Conservation (phyloP, 2,888 invertebrate species). For the Metopia argyrocephala region DNA sequence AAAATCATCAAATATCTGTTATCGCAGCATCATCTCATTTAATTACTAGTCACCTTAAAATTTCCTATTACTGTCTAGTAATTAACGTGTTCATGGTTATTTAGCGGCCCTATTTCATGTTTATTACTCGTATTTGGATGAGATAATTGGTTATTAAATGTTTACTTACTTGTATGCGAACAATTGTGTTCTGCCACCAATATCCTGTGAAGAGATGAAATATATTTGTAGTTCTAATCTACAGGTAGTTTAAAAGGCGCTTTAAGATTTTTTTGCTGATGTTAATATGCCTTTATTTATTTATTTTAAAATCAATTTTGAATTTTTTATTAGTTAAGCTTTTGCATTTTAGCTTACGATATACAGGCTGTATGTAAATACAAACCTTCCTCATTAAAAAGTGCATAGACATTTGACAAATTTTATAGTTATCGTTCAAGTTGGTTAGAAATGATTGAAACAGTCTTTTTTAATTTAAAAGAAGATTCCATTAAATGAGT, state of each 20-base stretch:
- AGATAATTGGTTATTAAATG: not conserved
- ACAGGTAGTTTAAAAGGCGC: not conserved
- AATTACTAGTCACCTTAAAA: not conserved
- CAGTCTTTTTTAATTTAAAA: no score
- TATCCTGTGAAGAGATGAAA: conserved; percentile 29
- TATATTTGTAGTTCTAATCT: not conserved
- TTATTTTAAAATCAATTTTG: no score
- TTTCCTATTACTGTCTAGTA: not conserved
- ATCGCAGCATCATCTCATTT: no score
- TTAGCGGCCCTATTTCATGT: conserved; percentile 30
- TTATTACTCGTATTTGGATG: conserved; percentile 11
- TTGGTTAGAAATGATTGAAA: no score
- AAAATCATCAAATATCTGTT: not conserved
- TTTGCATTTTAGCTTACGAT: no score
- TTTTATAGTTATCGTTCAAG: no score
- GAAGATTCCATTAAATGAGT: no score
- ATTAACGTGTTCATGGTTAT: conserved; percentile 34
- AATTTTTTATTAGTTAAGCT: no score
- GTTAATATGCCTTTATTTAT: no score
- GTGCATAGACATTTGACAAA: no score
- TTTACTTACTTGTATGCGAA: not conserved
- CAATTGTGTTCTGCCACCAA: not conserved
- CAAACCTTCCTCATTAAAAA: no score
- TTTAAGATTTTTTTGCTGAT: not conserved
- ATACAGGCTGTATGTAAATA: no score